Conservation (phyloP, 2,797 vertebrate genomes). For the Diplodus sargus region DNA sequence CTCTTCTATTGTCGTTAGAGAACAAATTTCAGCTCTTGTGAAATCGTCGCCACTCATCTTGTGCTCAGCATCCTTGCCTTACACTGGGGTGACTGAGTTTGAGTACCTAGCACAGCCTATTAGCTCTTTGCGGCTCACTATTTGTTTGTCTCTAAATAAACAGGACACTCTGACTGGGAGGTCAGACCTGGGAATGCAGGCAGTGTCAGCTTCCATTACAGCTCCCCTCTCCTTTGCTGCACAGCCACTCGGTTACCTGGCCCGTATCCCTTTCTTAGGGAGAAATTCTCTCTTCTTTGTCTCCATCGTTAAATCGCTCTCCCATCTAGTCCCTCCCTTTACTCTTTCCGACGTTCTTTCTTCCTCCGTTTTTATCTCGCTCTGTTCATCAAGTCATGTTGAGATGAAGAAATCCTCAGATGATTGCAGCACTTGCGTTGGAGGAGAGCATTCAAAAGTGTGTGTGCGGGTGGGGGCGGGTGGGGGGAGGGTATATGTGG, state of each 20-base stretch:
- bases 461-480: conserved; percentile 17
- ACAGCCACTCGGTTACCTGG: conserved; percentile 43
- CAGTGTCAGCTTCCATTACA: conserved; percentile 66
- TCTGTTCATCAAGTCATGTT: conserved; percentile 65
- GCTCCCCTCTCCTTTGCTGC: conserved; percentile 40
- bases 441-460: conserved; percentile 69
- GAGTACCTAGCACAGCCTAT: conserved; percentile 57
- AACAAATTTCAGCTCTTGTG: conserved; percentile 29
- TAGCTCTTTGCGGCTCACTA: conserved; percentile 63
- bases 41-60: conserved; percentile 39
- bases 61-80: conserved; percentile 29
- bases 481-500: conserved; percentile 53
- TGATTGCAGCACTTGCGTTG: conserved; percentile 62
- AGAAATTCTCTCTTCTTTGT: conserved; percentile 65
- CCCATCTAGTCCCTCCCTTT: conserved; percentile 50
- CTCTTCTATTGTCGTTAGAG: neutral
- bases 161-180: conserved; percentile 66
- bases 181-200: conserved; percentile 66
- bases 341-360: conserved; percentile 50
- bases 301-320: conserved; percentile 56
- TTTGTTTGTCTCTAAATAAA: conserved; percentile 75
- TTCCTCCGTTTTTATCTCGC: conserved; percentile 58
- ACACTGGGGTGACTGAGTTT: conserved; percentile 45
- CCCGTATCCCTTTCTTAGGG: conserved; percentile 42
- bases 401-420: conserved; percentile 70